Conservation (phyloP, 2,888 invertebrate species). For the Drosophila nr. medialis region DNA sequence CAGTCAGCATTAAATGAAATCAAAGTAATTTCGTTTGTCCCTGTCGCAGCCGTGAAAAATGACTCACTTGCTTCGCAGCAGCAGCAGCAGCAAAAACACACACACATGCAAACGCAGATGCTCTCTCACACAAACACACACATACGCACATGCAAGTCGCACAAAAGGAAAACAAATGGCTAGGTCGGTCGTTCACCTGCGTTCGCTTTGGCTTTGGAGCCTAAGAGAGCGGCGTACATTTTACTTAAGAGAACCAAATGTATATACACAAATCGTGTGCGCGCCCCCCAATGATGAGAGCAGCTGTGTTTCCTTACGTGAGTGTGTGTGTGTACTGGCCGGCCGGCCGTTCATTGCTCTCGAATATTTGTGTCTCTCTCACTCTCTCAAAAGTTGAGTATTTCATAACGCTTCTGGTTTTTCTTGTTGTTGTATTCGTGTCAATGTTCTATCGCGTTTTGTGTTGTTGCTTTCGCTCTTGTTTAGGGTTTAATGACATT, state of each 20-base stretch:
- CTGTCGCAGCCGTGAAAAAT: constrained; percentile 52
- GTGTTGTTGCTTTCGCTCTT: constrained; percentile 78
- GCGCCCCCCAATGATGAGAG: constrained; percentile 62
- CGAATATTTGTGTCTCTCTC: constrained; percentile 34
- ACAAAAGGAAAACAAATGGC: constrained; percentile 83
- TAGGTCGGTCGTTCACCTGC: constrained; percentile 85
- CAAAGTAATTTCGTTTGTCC: constrained; percentile 53
- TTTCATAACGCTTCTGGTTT: constrained; percentile 81
- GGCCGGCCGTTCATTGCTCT: constrained; percentile 74
- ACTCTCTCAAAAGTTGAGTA: constrained; percentile 50
- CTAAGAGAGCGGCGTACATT: constrained; percentile 34
- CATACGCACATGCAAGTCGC: constrained; percentile 42
- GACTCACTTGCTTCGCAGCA: constrained; percentile 73
- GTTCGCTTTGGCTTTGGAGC: constrained; percentile 48
- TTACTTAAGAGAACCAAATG: constrained; percentile 44
- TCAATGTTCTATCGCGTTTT: constrained; percentile 73
- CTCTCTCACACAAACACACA: constrained; percentile 31
- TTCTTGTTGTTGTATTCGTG: constrained; percentile 75
- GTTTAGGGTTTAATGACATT: constrained; percentile 82
- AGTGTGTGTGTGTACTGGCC: constrained; percentile 41
- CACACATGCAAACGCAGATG: constrained; percentile 36
- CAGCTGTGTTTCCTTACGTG: constrained; percentile 7
- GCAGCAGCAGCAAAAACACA: constrained; percentile 17
- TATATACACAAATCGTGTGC: constrained; percentile 28
- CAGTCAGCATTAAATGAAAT: constrained; percentile 55